phyloP scores from a whole-genome alignment of 2,797 vertebrate genomes.

The Enteromius radiatus region DNA sequence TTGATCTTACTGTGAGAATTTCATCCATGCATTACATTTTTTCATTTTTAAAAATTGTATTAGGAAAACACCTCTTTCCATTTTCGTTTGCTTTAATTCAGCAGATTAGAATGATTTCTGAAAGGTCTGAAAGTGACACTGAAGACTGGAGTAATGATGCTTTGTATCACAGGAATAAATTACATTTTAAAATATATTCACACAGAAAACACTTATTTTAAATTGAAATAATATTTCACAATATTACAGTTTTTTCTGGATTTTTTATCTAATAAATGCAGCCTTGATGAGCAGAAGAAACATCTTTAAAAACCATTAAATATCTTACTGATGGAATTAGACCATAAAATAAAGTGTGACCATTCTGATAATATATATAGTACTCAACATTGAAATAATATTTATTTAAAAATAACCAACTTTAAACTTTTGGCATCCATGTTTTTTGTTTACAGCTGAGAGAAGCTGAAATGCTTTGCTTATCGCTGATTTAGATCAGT shows the following conservation, averaged over 20 bases:
- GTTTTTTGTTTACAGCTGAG: background rate
- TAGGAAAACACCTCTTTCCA: background rate
- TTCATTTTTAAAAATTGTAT: background rate
- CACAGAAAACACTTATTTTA: no score
- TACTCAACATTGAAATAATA: background rate
- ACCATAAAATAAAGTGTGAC: background rate
- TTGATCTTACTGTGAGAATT: background rate
- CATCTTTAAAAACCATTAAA: no score
- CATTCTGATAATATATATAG: background rate
- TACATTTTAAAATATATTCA: no score
- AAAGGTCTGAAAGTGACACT: no score
- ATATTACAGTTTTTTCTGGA: no score
- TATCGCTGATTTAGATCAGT: background rate
- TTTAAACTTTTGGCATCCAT: background rate
- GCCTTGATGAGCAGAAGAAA: no score
- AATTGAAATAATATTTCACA: no score
- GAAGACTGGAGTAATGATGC: no score
- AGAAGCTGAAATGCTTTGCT: background rate
- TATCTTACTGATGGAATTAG: no score
- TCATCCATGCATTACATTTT: background rate
- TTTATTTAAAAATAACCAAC: background rate
- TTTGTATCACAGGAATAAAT: no score
- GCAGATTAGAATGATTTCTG: no score
- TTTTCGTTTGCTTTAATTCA: background rate
- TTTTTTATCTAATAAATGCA: no score